phyloP scores from a whole-genome alignment of 1,140 invertebrate genomes.

The Pseudomyrmex dendroicus region DNA sequence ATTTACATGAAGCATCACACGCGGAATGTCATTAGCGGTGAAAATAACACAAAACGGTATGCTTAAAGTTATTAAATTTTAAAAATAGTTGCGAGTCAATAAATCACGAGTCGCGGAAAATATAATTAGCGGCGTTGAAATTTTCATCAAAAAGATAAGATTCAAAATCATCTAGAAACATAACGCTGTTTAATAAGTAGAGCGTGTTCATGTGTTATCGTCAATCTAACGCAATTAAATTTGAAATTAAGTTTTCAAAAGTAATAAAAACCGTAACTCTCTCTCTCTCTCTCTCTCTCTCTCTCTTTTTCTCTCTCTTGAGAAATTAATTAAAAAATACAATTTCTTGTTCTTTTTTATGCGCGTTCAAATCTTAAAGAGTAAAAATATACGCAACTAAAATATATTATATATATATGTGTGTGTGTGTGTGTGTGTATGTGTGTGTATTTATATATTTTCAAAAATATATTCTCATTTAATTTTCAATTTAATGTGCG shows the following conservation, averaged over 20 bases:
- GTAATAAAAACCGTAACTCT: not conserved
- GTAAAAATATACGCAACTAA: no score
- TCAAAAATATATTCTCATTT: no score
- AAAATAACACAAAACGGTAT: no score
- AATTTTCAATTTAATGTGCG: no score
- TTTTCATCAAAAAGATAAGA: slow-evolving; percentile 2
- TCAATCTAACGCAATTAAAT: slow-evolving; percentile 31
- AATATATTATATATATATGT: no score
- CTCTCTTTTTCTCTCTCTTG: no score
- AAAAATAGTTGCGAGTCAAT: not conserved
- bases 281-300: no score
- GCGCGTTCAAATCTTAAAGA: no score
- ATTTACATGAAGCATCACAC: not conserved
- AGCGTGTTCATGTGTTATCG: slow-evolving; percentile 6
- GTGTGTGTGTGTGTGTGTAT: no score
- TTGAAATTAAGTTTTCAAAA: slow-evolving; percentile 32
- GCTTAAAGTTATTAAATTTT: not conserved
- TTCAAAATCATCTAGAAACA: slow-evolving; percentile 26
- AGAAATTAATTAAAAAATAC: slow-evolving; percentile 31
- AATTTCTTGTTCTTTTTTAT: slow-evolving; percentile 14
- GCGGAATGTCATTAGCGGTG: not conserved
- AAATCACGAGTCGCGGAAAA: no score
- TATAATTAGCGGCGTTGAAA: slow-evolving; percentile 13
- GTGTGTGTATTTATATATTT: no score
- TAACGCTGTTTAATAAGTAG: slow-evolving; percentile 34